These are phyloP conservation scores for Chloebia gouldiae DNA, from an alignment of 2,113 vertebrate species.

Conservation along the genomic window DNA sequence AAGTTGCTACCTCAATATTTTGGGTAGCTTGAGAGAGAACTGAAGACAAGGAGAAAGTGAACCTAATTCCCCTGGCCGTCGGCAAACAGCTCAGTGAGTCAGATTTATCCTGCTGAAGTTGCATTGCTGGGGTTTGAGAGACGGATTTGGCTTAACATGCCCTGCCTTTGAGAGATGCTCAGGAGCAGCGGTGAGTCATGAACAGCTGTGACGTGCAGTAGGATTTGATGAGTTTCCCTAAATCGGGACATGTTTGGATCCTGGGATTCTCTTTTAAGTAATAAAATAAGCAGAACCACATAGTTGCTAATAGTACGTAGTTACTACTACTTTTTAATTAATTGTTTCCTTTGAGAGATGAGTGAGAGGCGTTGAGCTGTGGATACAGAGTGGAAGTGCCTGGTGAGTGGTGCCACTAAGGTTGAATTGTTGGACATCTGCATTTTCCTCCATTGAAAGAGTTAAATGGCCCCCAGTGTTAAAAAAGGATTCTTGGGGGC, in stretches of 20 bases:
- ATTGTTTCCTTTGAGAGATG: background rate
- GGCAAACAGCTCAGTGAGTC: background rate
- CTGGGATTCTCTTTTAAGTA: background rate
- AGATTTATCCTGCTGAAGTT: background rate
- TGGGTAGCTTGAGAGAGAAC: background rate
- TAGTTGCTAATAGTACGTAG: background rate
- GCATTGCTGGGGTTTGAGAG: background rate
- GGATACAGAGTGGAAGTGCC: background rate
- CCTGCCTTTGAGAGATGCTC: background rate
- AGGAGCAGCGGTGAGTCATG: background rate
- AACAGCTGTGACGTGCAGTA: fast-evolving
- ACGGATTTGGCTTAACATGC: background rate
- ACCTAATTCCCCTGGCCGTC: background rate
- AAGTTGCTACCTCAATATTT: background rate
- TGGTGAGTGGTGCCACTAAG: background rate
- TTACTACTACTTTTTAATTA: background rate
- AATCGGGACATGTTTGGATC: background rate
- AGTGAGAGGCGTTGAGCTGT: fast-evolving
- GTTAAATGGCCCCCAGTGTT: background rate
- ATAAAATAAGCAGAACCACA: background rate
- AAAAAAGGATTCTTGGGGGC: background rate
- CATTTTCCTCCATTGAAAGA: background rate
- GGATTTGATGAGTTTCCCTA: background rate
- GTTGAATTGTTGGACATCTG: background rate
- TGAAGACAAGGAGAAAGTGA: background rate